Evolutionary conservation across 2,113 vertebrate species (phyloP), one percentile per base, ranked within the genome.

Genomic region (Pardalotus punctatus): DNA sequence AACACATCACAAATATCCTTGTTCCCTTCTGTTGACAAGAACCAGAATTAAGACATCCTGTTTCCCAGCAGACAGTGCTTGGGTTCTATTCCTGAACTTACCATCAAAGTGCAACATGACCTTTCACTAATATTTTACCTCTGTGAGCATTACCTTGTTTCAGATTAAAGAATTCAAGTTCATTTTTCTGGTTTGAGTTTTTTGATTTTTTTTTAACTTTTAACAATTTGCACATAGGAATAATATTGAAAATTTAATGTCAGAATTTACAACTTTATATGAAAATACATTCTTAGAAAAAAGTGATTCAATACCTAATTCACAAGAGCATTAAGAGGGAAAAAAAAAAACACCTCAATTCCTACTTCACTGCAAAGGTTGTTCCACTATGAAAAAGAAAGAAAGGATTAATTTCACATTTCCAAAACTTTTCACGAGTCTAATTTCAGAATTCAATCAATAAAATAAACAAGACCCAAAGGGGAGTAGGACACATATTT

Each of bases 31-130:
- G 15, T 31, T 71, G 38, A 64, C 19, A 56, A 56, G 51, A 60
- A 38, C 6, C 6, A 73, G 50, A 94, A 90, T 70, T 88, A 86
- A 88, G 50, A 70, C 9, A 71, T 6, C 12, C 31, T 71, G 42
- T 38, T 66, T 83, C 56, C 27, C 56, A 64, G 58, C 2, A 69
- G 48, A 60, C 20, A 71, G 17, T 16, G 14, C n/a, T 40, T 51
- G 3, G 7, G 24, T 22, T 86, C 51, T 81, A 5, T n/a, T 71
- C 36, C 33, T 58, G 50, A 91, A 25, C 14, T n/a, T 61, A 56
- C 3, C 10, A 8, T 13, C 51, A 33, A 56, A 9, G 12, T 2
- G 9, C 1, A 16, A 11, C 1, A 0, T 9, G 9, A 56, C 11
- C 12, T 78, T 86, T 51, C 47, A 13, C 29, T 67, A 78, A 10